These are phyloP conservation scores for Drosophila sproati DNA, from an alignment of 1,140 invertebrate genomes.

Conservation along the genomic window DNA sequence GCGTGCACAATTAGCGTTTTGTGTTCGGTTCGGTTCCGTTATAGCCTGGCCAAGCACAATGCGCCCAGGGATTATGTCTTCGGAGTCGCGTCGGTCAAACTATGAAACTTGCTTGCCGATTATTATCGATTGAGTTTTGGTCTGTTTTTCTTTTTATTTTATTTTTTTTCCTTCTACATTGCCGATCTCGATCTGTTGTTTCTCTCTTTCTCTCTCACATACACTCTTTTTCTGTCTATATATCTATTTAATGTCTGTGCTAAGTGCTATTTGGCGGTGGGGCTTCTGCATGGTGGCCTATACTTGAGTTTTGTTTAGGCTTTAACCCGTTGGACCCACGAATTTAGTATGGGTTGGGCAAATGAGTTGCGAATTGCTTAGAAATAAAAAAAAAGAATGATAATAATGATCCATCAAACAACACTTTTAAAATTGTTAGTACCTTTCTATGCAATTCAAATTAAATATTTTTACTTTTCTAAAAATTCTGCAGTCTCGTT, in stretches of 20 bases:
- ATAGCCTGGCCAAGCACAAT: conserved; percentile 58
- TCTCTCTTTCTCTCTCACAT: conserved; percentile 24
- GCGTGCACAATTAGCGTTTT: conserved; percentile 81
- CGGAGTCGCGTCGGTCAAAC: conserved; percentile 30
- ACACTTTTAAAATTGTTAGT: neutral
- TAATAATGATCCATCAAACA: conserved; percentile 3
- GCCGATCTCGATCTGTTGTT: conserved; percentile 33
- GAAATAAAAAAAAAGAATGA: conserved; percentile 29
- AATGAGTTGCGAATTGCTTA: conserved; percentile 44
- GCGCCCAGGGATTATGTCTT: conserved; percentile 74
- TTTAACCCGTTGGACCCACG: conserved; percentile 9
- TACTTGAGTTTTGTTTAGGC: conserved; percentile 41
- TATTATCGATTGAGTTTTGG: conserved; percentile 65
- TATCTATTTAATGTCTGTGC: conserved; percentile 32
- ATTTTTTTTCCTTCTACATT: neutral
- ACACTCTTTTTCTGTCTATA: conserved; percentile 19
- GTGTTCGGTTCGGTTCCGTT: conserved; percentile 78
- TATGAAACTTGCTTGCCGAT: conserved; percentile 73
- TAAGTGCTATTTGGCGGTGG: conserved; percentile 18
- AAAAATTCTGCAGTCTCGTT: conserved; percentile 1
- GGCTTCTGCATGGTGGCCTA: conserved; percentile 62
- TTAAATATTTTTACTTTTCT: too few relatives aligned
- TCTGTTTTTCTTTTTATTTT: conserved; percentile 37
- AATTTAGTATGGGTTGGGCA: conserved; percentile 34
- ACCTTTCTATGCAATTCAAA: conserved; percentile 31